Evolutionary conservation across 2,888 invertebrate species (phyloP), one percentile per base, ranked within the genome.

Genomic region (Caenorhabditis macrosperma): DNA sequence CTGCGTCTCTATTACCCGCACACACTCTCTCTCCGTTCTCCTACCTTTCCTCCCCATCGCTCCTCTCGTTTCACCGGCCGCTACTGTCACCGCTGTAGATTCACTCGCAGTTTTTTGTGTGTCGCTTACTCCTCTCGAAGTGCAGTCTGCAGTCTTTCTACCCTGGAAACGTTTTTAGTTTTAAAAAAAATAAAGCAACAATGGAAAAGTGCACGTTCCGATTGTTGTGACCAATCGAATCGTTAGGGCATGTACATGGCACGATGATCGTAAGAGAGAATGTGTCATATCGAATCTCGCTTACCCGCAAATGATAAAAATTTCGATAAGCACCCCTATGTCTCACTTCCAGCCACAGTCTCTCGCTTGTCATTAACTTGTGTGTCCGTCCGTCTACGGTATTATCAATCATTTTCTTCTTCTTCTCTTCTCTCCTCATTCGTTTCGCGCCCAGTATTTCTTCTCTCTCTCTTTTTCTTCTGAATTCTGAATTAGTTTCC

Each of bases 381-480:
- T 72, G 72, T 64, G 72, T 64, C 72, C 72, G 72, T 64, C 72
- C 72, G 57, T 64, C 72, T 64, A 72, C 72, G 72, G 72, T 64
- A 72, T 72, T 72, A 72, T 72, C 72, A 72, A 72, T 72, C 72
- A 72, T 72, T 72, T 64, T 57, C 63, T 71, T 52, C 61, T 71
- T 63, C 61, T 46, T 50, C 59, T 41, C 22, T 24, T 22, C 15
- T 35, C 35, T 10, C 30, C 54, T 24, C 28, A 26, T 41, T 52
- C 38, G n/a, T 55, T 33, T 35, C 33, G 30, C 28, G n/a, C 28
- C 24, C 28, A 17, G 33, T 67, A 30, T 46, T 59, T 48, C 33
- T 54, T 26, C 55, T 55, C 12, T 46, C 61, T 28, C 17, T 52
- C n/a, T 44, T 17, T 46, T 61, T 61, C 26, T 44, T 66, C 66